Evolutionary conservation across 2,113 vertebrate species (phyloP).

Genomic region (Apeltes quadracus): DNA sequence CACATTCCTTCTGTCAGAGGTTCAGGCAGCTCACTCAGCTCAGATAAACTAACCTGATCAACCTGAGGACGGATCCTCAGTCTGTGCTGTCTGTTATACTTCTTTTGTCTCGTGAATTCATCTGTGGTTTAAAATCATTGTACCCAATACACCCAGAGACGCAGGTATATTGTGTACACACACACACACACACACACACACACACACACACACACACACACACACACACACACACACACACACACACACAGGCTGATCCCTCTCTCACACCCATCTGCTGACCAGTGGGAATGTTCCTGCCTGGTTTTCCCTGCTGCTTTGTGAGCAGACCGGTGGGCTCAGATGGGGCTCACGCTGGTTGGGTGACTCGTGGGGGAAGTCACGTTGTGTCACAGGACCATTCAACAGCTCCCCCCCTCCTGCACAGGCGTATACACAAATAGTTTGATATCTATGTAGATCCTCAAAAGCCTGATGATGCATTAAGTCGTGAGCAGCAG

Average conservation of each 20-base stretch:
- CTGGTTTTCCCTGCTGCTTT: conserved; percentile 49
- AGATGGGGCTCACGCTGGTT: conserved; percentile 42
- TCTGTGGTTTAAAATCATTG: neutral
- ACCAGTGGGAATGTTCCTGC: conserved; percentile 68
- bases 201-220: neutral
- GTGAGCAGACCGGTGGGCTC: conserved; percentile 58
- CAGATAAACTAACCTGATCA: neutral
- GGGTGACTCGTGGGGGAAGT: conserved; percentile 32
- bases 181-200: neutral
- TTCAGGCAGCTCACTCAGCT: neutral
- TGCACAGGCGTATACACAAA: neutral
- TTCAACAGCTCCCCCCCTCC: too few relatives aligned
- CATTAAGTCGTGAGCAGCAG: neutral
- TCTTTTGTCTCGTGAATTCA: neutral
- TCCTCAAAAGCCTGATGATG: neutral
- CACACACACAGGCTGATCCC: conserved; percentile 58
- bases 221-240: conserved; percentile 3
- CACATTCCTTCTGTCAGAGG: neutral
- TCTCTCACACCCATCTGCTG: conserved; percentile 74
- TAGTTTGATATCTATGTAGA: neutral
- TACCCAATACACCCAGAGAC: neutral
- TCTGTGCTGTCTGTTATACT: too few relatives aligned
- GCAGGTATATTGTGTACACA: neutral
- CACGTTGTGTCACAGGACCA: conserved; percentile 25
- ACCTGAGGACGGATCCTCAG: too few relatives aligned